Base-by-base conservation (phyloP, 1,140 invertebrate species). In the Dendrolimus kikuchii region DNA sequence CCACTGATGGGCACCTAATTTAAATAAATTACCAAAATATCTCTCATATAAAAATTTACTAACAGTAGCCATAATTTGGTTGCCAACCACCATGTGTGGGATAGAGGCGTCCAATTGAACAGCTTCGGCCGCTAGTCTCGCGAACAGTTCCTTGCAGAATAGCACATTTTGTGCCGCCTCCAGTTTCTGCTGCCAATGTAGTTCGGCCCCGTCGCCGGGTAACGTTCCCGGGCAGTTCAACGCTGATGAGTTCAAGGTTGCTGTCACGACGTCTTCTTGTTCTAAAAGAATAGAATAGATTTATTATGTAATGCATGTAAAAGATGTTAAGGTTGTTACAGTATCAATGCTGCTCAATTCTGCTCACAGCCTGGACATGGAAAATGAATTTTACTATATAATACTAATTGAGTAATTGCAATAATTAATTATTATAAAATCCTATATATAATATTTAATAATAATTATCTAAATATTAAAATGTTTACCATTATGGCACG, bases 101-200 rank as follows among this genome's bases (percentile, higher is more conserved):
- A 99, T 97, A 1, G 94, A 93, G 4, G 95, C 93, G 71, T 97
- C 94, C 2, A 98, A 80, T 67, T 98, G 95, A 5, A 99, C 96
- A 0, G 98, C 97, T 84, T 99, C 97, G 58, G 95, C 93, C 0
- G 97, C 97, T 40, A 99, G 87, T 75, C 98, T 95, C 58, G 95
- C 95, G 77, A 99, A 99, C 4, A 99, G 81, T 86, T 99, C 98
- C 88, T 99, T 99, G 81, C 97, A 99, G 86, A 98, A 99, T 4
- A 99, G 85, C 39, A 99, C 97, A 88, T 99, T 99, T 75, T 99
- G 98, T 0, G 97, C 97, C 2, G 95, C 95, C 83, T 99, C 97
- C 5, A 99, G 85, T 75, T 96, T 96, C 66, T 96, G 94, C 68
- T 98, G 96, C 98, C 97, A 99, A 75, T 95, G 93, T 45, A 93